Conservation (phyloP, 35 echinoderm and acorn worm genomes). For the Lytechinus pictus region DNA sequence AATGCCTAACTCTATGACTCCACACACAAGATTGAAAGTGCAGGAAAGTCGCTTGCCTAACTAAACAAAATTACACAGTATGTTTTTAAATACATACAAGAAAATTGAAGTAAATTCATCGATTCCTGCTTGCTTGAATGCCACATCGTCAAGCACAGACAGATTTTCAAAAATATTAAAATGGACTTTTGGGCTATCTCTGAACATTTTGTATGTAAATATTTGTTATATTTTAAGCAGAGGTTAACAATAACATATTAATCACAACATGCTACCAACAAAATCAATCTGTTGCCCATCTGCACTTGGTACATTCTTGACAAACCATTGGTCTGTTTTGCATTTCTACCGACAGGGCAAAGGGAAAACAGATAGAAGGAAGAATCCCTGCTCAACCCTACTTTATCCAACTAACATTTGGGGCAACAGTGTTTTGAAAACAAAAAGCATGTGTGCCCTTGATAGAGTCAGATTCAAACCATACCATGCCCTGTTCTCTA, state of each 20-base stretch:
- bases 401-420: neutral
- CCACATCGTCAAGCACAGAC: neutral
- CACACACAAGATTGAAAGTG: neutral
- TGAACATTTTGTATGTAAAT: neutral
- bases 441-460: neutral
- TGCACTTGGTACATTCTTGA: neutral
- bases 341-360: neutral
- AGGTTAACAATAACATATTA: neutral
- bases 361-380: neutral
- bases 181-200: neutral
- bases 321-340: neutral
- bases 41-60: neutral
- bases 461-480: neutral
- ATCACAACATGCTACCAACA: neutral
- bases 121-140: neutral
- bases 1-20: neutral
- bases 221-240: neutral
- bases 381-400: slow-evolving; percentile 9
- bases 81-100: neutral
- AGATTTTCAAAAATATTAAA: no score
- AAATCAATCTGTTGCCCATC: neutral
- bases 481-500: neutral
- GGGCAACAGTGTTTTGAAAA: neutral
- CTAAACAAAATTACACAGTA: neutral
- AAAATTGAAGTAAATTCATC: neutral